A percentile compares a stretch with the other conserved stretches of the same genome.
Evolutionary conservation across 2,113 vertebrate genomes (phyloP).

Genomic region (Pungitius pungitius): DNA sequence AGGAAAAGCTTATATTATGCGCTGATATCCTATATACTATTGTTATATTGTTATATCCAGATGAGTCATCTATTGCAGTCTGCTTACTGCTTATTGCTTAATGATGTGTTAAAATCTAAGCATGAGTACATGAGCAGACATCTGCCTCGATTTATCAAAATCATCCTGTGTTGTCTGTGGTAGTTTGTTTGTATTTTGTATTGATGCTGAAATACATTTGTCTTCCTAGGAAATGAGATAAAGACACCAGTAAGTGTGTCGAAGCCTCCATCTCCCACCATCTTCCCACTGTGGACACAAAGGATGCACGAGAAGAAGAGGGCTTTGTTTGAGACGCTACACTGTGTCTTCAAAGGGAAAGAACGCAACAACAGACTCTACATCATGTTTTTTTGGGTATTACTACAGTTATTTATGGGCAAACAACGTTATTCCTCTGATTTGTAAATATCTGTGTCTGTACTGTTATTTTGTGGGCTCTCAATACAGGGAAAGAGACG

Average conservation of each 20-base stretch:
- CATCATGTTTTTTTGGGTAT: constrained; percentile 59
- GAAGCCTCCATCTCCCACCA: constrained; percentile 53
- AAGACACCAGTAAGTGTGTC: constrained; percentile 45
- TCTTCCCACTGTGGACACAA: constrained; percentile 47
- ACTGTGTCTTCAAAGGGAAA: constrained; percentile 65
- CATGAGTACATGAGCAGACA: neutral
- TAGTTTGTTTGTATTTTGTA: neutral
- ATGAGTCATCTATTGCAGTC: neutral
- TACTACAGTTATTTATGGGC: constrained; percentile 81
- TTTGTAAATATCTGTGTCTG: constrained; percentile 83
- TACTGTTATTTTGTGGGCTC: constrained; percentile 78
- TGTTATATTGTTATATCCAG: too few species aligned
- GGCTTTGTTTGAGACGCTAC: constrained; percentile 28
- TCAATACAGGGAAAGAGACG: constrained; percentile 78
- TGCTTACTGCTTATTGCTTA: neutral
- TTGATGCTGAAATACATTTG: constrained; percentile 16
- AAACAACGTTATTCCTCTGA: constrained; percentile 52
- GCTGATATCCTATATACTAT: too few species aligned
- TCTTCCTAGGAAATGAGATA: constrained; percentile 82
- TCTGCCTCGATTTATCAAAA: neutral
- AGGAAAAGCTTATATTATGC: too few species aligned
- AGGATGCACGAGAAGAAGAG: constrained; percentile 20
- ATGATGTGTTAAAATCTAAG: neutral
- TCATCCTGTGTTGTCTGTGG: neutral
- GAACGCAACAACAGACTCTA: constrained; percentile 59